Conservation (phyloP, 2,888 invertebrate species). For the Troilus luridus region DNA sequence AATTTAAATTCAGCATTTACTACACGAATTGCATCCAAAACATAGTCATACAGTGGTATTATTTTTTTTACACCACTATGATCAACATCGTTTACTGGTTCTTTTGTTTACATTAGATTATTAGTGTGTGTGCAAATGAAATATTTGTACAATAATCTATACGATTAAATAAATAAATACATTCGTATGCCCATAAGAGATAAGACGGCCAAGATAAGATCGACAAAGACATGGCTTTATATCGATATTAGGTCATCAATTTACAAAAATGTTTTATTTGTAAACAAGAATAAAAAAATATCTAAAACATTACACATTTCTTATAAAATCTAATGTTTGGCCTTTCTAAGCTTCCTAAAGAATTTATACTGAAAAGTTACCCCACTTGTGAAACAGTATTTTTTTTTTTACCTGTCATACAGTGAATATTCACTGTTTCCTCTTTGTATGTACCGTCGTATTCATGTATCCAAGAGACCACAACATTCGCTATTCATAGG, state of each 20-base stretch:
- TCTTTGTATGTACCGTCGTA: too few species aligned
- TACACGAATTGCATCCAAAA: not conserved
- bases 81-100: not conserved
- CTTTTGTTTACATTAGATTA: not conserved
- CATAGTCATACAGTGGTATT: not conserved
- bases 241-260: not conserved
- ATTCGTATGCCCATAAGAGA: not conserved
- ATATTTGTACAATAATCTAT: constrained; percentile 33
- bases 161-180: not conserved
- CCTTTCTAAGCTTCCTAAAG: too few species aligned
- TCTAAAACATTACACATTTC: not conserved
- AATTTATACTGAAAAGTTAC: too few species aligned
- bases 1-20: not conserved
- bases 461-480: too few species aligned
- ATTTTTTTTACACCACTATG: not conserved
- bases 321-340: not conserved
- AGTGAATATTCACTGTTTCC: too few species aligned
- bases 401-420: too few species aligned
- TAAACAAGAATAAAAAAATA: not conserved
- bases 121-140: not conserved
- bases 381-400: too few species aligned
- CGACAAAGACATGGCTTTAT: not conserved
- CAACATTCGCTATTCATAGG: too few species aligned
- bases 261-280: not conserved
- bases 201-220: not conserved